These are phyloP conservation scores for Chiloscyllium plagiosum DNA, from an alignment of 2,113 vertebrate genomes.

Conservation along the genomic window DNA sequence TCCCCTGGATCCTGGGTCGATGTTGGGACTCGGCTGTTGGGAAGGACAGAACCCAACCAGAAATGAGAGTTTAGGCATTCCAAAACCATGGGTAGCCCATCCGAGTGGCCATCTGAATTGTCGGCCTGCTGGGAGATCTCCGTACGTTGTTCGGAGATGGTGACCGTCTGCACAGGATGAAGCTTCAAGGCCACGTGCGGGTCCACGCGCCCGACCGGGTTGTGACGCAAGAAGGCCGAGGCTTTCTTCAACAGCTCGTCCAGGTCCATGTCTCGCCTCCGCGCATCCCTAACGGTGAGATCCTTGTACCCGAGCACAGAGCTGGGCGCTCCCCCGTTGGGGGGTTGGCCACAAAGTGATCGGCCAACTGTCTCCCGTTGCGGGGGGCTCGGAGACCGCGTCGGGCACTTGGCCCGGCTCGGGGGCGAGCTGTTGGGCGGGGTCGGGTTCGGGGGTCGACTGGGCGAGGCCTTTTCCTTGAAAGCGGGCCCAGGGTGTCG, in stretches of 20 bases:
- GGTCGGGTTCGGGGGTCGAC: no score
- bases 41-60: not conserved
- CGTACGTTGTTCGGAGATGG: not conserved
- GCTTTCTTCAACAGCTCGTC: not conserved
- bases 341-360: not conserved
- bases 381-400: not conserved
- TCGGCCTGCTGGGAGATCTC: not conserved
- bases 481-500: not conserved
- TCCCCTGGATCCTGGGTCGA: accelerated
- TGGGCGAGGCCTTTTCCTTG: not conserved
- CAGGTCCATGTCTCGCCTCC: not conserved
- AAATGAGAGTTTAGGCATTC: not conserved
- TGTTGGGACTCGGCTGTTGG: not conserved
- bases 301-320: not conserved
- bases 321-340: not conserved
- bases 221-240: not conserved
- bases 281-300: not conserved
- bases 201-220: not conserved
- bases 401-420: not conserved
- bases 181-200: not conserved
- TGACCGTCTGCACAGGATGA: not conserved
- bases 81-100: not conserved
- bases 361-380: not conserved
- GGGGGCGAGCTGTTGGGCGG: no score
- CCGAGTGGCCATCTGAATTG: not conserved